These are phyloP conservation scores for Drosophila bocqueti DNA, from an alignment of 1,140 invertebrate genomes.

Conservation along the genomic window DNA sequence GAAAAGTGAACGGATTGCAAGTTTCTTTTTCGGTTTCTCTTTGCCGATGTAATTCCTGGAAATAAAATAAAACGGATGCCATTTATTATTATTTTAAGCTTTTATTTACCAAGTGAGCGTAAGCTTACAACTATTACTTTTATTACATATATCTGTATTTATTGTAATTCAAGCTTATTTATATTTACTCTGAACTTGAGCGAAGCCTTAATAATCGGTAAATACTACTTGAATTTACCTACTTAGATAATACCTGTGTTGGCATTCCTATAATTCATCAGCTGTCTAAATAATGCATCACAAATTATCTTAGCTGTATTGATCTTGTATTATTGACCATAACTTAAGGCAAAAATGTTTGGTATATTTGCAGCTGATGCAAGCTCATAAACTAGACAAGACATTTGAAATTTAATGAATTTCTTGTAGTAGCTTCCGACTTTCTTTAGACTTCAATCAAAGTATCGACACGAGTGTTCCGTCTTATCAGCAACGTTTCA, in stretches of 20 bases:
- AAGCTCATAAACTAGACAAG: background rate
- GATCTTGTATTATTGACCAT: background rate
- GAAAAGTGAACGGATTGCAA: conserved; percentile 43
- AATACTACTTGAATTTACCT: background rate
- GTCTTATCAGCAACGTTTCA: conserved; percentile 28
- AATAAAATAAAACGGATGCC: conserved; percentile 7
- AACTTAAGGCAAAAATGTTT: background rate
- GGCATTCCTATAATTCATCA: background rate
- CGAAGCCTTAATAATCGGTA: background rate
- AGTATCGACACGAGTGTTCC: conserved; percentile 8
- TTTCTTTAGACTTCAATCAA: conserved; percentile 9
- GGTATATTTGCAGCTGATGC: background rate
- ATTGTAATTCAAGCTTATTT: background rate
- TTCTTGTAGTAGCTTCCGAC: conserved; percentile 1
- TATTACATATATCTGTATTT: background rate
- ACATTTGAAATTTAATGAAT: background rate
- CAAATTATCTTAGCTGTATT: background rate
- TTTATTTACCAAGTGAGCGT: background rate
- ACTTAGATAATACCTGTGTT: background rate
- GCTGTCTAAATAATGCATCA: background rate
- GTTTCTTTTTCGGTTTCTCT: conserved; percentile 25
- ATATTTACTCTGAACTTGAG: background rate
- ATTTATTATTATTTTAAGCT: background rate
- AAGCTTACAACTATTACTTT: background rate
- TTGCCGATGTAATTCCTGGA: background rate